Evolutionary conservation across 1,140 invertebrate genomes (phyloP).

Genomic region (Eriocheir sinensis): DNA sequence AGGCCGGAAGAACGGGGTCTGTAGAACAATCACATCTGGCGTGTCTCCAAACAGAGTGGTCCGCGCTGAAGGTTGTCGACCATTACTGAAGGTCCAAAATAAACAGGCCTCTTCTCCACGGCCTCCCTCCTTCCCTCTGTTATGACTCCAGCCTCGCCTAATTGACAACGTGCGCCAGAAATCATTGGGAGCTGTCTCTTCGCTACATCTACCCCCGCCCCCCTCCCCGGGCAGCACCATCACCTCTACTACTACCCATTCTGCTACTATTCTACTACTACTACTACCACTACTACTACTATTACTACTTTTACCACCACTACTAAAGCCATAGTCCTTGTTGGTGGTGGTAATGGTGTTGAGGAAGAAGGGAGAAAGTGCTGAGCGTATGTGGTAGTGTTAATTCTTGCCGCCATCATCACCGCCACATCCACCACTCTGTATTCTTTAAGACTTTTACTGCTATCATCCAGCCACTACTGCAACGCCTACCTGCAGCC

Average conservation of each 20-base stretch:
- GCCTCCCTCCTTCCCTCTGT: constrained; percentile 10
- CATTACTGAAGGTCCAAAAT: constrained; percentile 65
- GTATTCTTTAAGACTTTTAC: too few relatives aligned
- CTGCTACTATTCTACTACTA: not conserved
- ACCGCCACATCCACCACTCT: too few relatives aligned
- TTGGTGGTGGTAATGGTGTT: too few relatives aligned
- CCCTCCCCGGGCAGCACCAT: too few relatives aligned
- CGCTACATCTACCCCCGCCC: not conserved
- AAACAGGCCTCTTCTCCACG: constrained; percentile 35
- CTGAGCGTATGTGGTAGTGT: not conserved
- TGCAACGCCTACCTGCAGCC: not conserved
- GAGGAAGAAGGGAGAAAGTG: too few relatives aligned
- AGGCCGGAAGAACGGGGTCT: not conserved
- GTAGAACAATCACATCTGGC: constrained; percentile 39
- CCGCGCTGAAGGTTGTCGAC: constrained; percentile 41
- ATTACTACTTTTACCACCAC: not conserved
- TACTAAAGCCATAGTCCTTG: not conserved
- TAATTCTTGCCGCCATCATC: too few relatives aligned
- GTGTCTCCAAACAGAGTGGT: constrained; percentile 55
- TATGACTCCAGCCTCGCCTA: constrained; percentile 53
- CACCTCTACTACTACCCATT: not conserved
- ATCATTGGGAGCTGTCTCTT: constrained; percentile 33
- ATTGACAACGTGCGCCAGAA: constrained; percentile 60
- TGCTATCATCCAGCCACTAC: too few relatives aligned
- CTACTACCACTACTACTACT: not conserved